Percentiles rank a stretch among this genome's conserved stretches.
Evolutionary conservation across 2,888 invertebrate species (phyloP).

Genomic region (Tiphia femorata): DNA sequence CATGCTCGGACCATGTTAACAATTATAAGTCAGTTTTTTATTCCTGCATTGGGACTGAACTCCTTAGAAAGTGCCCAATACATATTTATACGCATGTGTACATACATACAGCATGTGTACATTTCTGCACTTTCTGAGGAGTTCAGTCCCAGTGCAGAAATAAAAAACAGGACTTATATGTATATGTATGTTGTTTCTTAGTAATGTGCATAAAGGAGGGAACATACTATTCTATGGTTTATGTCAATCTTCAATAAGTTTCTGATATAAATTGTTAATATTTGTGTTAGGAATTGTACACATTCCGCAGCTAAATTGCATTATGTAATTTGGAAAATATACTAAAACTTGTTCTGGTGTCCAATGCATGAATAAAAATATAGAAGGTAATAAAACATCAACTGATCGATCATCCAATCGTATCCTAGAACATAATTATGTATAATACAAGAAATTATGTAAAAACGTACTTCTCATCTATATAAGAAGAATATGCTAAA

Average conservation of each 20-base stretch:
- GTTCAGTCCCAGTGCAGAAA: too few species aligned
- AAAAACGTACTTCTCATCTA: not conserved
- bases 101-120: not conserved
- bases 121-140: too few species aligned
- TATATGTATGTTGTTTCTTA: too few species aligned
- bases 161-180: too few species aligned
- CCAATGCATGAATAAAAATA: constrained; percentile 60
- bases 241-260: constrained; percentile 14
- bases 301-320: constrained; percentile 62
- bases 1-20: too few species aligned
- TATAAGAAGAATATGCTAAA: not conserved
- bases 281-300: constrained; percentile 41
- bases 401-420: constrained; percentile 50
- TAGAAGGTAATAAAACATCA: constrained; percentile 56
- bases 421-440: constrained; percentile 48
- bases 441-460: not conserved
- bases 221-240: not conserved
- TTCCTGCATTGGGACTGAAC: too few species aligned
- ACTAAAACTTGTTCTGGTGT: constrained; percentile 60
- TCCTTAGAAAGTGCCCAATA: too few species aligned
- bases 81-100: too few species aligned
- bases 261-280: constrained; percentile 36
- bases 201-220: too few species aligned
- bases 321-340: constrained; percentile 61
- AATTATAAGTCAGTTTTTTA: too few species aligned